Base-by-base conservation (phyloP, 1,140 invertebrate genomes). In the Orius insidiosus region DNA sequence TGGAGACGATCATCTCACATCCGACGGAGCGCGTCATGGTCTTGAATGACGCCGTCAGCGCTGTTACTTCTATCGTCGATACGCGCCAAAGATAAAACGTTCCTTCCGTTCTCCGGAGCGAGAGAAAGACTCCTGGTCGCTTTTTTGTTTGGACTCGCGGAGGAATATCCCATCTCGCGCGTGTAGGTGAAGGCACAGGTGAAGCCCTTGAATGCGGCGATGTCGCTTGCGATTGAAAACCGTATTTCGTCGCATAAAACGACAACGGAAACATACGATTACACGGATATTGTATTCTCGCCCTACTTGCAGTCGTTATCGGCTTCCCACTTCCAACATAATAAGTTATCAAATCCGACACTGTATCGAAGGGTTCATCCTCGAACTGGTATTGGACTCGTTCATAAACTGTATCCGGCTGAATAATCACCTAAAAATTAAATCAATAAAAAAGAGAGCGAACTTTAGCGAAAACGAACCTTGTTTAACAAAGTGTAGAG, bases 401-500 rank as follows among this genome's bases (percentile, higher is more conserved):
- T 61, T 93, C 85, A 59, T 92, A 90, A 1, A 92, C 85, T 1
- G 87, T 92, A 56, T 87, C 85, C 0, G 78, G 80, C 56, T 85
- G 83, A 5, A 88, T 70, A 0, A 89, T 74, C 36, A 89, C 76
- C 80, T 89, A 56, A 4, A 61, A 64, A 45, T 43, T 36, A 4
- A 40, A 15, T n/a, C n/a, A n/a, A 18, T 11, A 40, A 6, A 40
- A 18, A 40, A 15, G n/a, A n/a, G n/a, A n/a, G n/a, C n/a, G n/a
- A n/a, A n/a, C n/a, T n/a, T n/a, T n/a, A 33, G 6, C 32, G 32
- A 6, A 33, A 36, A n/a, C 45, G 59, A 56, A 87, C 83, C 66
- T 87, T 83, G 60, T 90, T 92, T 86, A 52, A 95, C 83, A 62
- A 96, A 95, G 63, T 95, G 90, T 15, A 95, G 66, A 18, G 80